A percentile compares a stretch with the other conserved stretches of the same genome.
Evolutionary conservation across 2,113 vertebrate genomes (phyloP).

Genomic region (Oryctolagus cuniculus): DNA sequence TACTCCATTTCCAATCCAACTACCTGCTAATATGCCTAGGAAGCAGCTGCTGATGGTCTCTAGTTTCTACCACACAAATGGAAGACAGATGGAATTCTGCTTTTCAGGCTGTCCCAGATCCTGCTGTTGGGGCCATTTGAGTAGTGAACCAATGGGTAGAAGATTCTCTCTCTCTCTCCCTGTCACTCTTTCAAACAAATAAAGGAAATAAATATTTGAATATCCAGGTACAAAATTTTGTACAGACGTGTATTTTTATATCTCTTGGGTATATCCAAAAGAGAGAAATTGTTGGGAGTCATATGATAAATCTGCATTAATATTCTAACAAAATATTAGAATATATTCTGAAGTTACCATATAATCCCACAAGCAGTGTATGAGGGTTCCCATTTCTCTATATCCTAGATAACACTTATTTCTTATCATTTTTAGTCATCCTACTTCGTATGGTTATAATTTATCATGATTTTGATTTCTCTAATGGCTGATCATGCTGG

Average conservation of each 20-base stretch:
- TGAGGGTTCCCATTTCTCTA: neutral
- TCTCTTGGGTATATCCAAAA: neutral
- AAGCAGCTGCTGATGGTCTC: too few species aligned
- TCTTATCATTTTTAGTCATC: neutral
- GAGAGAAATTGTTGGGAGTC: neutral
- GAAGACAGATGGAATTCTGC: too few species aligned
- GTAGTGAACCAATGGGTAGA: too few species aligned
- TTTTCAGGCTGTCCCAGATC: too few species aligned
- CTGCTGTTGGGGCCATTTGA: neutral
- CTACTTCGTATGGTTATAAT: neutral
- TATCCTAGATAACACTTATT: neutral
- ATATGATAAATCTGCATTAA: neutral
- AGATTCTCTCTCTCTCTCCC: too few species aligned
- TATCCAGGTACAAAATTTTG: neutral
- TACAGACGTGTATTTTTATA: neutral
- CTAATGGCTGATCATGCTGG: neutral
- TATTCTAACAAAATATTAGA: neutral
- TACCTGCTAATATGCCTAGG: too few species aligned
- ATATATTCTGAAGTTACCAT: neutral
- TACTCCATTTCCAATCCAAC: too few species aligned
- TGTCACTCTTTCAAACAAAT: too few species aligned
- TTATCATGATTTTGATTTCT: neutral
- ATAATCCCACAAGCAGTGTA: neutral
- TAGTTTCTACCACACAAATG: too few species aligned
- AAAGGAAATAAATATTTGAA: neutral